Evolutionary conservation across 2,888 invertebrate genomes (phyloP).

Genomic region (Sussaba pulchella): DNA sequence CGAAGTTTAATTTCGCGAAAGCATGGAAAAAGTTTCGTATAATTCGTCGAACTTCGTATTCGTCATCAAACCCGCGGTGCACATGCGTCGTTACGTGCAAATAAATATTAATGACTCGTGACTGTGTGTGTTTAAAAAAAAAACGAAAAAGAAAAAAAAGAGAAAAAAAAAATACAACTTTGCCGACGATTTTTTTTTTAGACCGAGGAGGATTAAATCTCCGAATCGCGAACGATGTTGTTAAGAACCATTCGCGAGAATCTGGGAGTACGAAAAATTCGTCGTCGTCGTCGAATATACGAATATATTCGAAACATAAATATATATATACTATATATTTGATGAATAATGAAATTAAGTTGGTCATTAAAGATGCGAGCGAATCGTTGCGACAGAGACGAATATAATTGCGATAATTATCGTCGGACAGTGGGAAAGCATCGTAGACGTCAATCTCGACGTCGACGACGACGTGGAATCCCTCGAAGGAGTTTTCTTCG

Average conservation of each 20-base stretch:
- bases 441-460: conserved; percentile 44
- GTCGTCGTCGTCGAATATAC: conserved; percentile 27
- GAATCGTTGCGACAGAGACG: conserved; percentile 47
- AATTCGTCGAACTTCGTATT: conserved; percentile 28
- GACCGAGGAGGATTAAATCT: neutral
- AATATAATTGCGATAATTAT: conserved; percentile 49
- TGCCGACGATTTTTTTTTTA: conserved; percentile 1
- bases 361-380: conserved; percentile 43
- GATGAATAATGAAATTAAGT: conserved; percentile 29
- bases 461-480: conserved; percentile 60
- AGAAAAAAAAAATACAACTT: no score
- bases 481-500: conserved; percentile 66
- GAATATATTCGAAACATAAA: conserved; percentile 36
- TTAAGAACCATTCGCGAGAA: conserved; percentile 7
- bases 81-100: conserved; percentile 42
- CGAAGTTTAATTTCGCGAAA: conserved; percentile 21
- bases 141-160: no score
- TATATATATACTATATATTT: conserved; percentile 63
- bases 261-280: neutral
- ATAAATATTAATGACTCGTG: conserved; percentile 69
- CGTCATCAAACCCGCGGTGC: conserved; percentile 26
- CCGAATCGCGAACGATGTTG: conserved; percentile 11
- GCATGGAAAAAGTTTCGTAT: neutral
- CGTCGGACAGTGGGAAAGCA: conserved; percentile 43
- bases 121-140: no score